phyloP scores from a whole-genome alignment of 2,888 invertebrate species.

The Neoascia interrupta region DNA sequence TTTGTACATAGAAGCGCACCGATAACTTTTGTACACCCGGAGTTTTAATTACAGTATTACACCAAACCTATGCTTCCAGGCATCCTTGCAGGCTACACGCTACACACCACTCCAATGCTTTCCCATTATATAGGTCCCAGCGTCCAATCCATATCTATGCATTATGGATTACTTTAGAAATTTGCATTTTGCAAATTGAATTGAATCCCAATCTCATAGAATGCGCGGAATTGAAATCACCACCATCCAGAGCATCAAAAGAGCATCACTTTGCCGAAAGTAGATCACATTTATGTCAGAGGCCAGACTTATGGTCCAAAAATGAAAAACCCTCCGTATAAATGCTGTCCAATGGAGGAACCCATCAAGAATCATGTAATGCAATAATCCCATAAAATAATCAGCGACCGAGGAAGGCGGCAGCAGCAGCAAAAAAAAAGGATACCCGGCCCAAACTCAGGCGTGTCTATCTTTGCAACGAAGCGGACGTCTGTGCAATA shows the following conservation, averaged over 20 bases:
- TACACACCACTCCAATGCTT: constrained; percentile 16
- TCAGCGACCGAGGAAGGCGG: constrained; percentile 9
- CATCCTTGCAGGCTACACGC: too few species aligned
- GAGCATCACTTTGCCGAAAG: background rate
- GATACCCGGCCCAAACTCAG: background rate
- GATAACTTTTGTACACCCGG: constrained; percentile 28
- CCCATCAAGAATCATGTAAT: constrained; percentile 33
- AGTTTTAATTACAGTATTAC: background rate
- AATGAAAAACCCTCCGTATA: background rate
- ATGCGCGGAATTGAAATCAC: background rate
- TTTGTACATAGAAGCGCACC: constrained; percentile 20
- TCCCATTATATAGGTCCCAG: too few species aligned
- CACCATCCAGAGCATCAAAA: constrained; percentile 4
- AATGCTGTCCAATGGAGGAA: constrained; percentile 46
- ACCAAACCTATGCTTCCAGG: background rate
- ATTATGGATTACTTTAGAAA: constrained; percentile 30
- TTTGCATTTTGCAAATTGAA: constrained; percentile 61
- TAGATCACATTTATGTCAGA: constrained; percentile 17
- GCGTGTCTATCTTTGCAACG: background rate
- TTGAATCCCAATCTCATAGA: too few species aligned
- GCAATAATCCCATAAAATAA: constrained; percentile 64
- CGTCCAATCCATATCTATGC: constrained; percentile 5
- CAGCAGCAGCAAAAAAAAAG: background rate
- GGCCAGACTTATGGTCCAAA: background rate
- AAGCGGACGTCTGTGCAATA: background rate